A percentile compares a stretch with the other conserved stretches of the same genome.
Evolutionary conservation across 1,140 invertebrate species (phyloP).

Genomic region (Colletes latitarsis): DNA sequence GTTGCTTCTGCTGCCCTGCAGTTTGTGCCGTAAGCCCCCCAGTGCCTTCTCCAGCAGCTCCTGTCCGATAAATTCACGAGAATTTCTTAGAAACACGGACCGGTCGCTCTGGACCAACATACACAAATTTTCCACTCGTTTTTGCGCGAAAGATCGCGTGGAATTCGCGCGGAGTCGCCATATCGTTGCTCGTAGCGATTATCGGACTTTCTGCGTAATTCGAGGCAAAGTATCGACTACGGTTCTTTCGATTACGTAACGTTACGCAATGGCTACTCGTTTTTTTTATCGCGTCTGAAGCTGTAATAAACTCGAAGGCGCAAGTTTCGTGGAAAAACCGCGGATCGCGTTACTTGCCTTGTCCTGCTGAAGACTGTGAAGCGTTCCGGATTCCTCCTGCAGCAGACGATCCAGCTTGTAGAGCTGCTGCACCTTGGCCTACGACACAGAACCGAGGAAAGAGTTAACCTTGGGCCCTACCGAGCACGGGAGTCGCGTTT

Average conservation of each 20-base stretch:
- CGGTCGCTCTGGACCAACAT: too few relatives aligned
- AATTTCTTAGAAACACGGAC: neutral
- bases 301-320: neutral
- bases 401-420: slow-evolving; percentile 91
- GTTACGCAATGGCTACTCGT: neutral
- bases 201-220: too few relatives aligned
- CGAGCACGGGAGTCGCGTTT: slow-evolving; percentile 52
- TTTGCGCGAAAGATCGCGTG: too few relatives aligned
- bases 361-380: slow-evolving; percentile 92
- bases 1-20: slow-evolving; percentile 83
- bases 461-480: slow-evolving; percentile 47
- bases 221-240: too few relatives aligned
- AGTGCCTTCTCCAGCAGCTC: slow-evolving; percentile 90
- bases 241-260: neutral
- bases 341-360: slow-evolving; percentile 82
- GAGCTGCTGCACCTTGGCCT: slow-evolving; percentile 90
- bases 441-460: slow-evolving; percentile 54
- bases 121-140: too few relatives aligned
- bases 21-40: slow-evolving; percentile 85
- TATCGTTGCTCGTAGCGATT: too few relatives aligned
- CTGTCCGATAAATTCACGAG: slow-evolving; percentile 72
- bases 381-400: slow-evolving; percentile 92
- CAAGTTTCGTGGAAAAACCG: too few relatives aligned
- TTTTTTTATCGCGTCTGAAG: too few relatives aligned
- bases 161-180: too few relatives aligned